phyloP scores from a whole-genome alignment of 1,140 invertebrate genomes.

The Physella acuta region DNA sequence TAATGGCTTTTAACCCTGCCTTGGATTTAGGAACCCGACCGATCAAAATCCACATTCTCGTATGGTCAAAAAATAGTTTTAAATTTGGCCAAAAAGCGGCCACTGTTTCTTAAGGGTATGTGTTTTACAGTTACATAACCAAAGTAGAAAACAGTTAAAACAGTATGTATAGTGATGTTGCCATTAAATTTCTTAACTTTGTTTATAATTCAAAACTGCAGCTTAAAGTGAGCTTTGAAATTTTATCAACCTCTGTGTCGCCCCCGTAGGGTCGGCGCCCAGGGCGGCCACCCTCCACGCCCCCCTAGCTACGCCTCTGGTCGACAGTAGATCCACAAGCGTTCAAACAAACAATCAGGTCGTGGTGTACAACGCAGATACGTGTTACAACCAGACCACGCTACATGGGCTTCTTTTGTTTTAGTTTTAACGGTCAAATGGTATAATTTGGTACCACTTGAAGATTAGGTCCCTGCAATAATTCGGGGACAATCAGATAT shows the following conservation, averaged over 20 bases:
- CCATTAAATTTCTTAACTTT: neutral
- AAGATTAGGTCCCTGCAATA: no score
- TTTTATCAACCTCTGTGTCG: neutral
- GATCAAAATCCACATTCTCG: neutral
- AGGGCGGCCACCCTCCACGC: no score
- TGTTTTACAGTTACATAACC: no score
- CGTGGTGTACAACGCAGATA: neutral
- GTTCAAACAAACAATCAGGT: neutral
- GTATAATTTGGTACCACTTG: no score
- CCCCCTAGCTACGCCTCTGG: no score
- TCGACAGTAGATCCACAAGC: neutral
- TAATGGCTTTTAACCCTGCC: neutral
- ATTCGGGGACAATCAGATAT: neutral
- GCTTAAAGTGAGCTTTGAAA: neutral
- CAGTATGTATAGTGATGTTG: neutral
- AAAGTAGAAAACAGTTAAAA: no score
- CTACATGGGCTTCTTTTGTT: neutral
- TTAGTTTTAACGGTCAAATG: neutral
- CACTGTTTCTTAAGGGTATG: neutral
- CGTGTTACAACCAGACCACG: neutral
- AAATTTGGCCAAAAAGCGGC: neutral
- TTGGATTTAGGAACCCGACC: neutral
- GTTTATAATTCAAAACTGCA: no score
- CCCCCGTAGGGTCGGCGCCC: neutral
- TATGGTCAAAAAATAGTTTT: neutral